Percentiles rank a stretch among this genome's conserved stretches.
These are phyloP conservation scores for Acronicta aceris DNA, from an alignment of 2,888 invertebrate genomes.

Conservation along the genomic window DNA sequence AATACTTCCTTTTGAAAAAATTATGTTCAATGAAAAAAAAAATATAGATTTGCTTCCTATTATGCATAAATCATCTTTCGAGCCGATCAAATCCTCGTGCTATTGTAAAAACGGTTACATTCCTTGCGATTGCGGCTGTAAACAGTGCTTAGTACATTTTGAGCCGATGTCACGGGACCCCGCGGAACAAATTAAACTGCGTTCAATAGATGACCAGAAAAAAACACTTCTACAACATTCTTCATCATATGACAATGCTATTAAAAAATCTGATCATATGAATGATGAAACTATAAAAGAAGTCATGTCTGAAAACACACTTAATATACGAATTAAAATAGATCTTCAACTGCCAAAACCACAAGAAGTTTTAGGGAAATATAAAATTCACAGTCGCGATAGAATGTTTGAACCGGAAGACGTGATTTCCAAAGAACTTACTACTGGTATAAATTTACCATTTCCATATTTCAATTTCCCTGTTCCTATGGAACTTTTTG, in stretches of 20 bases:
- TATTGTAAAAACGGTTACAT: slow-evolving; percentile 72
- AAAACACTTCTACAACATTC: slow-evolving; percentile 25
- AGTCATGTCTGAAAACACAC: slow-evolving; percentile 61
- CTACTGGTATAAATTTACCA: slow-evolving; percentile 68
- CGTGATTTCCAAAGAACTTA: slow-evolving; percentile 65
- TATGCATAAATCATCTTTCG: slow-evolving; percentile 52
- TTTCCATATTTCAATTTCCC: slow-evolving; percentile 75
- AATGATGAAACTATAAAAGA: slow-evolving; percentile 50
- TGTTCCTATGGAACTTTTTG: slow-evolving; percentile 71
- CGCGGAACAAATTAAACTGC: slow-evolving; percentile 44
- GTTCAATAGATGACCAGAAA: slow-evolving; percentile 48
- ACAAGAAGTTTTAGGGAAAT: slow-evolving; percentile 60
- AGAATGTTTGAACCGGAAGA: slow-evolving; percentile 58
- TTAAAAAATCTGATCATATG: slow-evolving; percentile 43
- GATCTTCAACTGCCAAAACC: slow-evolving; percentile 79
- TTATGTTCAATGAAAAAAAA: slow-evolving; percentile 58
- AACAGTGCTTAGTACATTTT: slow-evolving; percentile 69
- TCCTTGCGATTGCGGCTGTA: slow-evolving; percentile 76
- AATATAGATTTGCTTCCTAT: slow-evolving; percentile 52
- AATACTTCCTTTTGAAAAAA: slow-evolving; percentile 53
- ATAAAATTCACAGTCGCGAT: slow-evolving; percentile 54
- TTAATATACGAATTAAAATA: slow-evolving; percentile 79
- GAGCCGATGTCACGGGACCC: slow-evolving; percentile 53
- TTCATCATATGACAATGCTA: slow-evolving; percentile 33
- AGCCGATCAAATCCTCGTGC: slow-evolving; percentile 67